These are phyloP conservation scores for Maniola hyperantus DNA, from an alignment of 2,888 invertebrate species.

Conservation along the genomic window DNA sequence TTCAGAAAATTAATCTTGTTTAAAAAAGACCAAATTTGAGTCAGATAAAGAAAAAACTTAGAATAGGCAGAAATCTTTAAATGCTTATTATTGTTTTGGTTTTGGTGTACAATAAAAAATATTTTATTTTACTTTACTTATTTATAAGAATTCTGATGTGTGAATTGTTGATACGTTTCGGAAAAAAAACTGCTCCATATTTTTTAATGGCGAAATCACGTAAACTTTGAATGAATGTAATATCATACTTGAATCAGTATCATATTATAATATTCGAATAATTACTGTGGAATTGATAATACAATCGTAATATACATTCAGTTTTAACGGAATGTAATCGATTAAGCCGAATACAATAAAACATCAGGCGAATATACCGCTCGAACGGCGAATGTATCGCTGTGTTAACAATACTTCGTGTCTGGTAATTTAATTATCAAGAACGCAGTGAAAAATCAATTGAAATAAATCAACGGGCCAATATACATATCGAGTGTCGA, in stretches of 20 bases:
- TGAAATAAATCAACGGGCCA: constrained; percentile 42
- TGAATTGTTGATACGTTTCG: background rate
- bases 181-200: background rate
- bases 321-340: constrained; percentile 9
- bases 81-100: no score
- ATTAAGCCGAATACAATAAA: constrained; percentile 17
- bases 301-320: constrained; percentile 10
- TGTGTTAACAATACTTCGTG: constrained; percentile 29
- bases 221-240: background rate
- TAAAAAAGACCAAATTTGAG: background rate
- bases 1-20: background rate
- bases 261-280: constrained; percentile 11
- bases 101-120: no score
- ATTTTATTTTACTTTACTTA: no score
- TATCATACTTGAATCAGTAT: background rate
- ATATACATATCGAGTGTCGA: constrained; percentile 56
- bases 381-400: constrained; percentile 25
- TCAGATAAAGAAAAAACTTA: no score
- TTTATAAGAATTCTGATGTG: no score
- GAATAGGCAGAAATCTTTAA: no score
- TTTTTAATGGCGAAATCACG: background rate
- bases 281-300: constrained; percentile 12
- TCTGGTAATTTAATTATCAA: constrained; percentile 39
- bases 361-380: constrained; percentile 11
- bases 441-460: constrained; percentile 39